These are phyloP conservation scores for Zaprionus kolodkinae DNA, from an alignment of 1,140 invertebrate species.

Conservation along the genomic window DNA sequence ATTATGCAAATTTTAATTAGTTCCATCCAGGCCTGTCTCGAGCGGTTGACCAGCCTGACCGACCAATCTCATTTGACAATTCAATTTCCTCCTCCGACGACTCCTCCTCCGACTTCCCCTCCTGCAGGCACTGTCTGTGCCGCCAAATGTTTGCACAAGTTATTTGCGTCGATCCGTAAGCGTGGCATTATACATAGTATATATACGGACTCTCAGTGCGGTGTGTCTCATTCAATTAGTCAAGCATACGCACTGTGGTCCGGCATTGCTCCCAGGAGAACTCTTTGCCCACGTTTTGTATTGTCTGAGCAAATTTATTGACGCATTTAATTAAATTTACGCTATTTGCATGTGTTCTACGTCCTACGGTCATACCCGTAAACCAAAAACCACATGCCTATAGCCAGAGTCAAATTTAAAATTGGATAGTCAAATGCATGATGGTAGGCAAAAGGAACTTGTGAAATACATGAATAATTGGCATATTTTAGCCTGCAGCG, in stretches of 20 bases:
- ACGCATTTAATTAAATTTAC: conserved; percentile 71
- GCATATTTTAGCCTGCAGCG: neutral
- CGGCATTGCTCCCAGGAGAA: conserved; percentile 37
- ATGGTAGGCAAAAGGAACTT: neutral
- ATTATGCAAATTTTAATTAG: conserved; percentile 77
- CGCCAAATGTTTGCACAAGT: conserved; percentile 35
- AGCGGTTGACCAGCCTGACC: conserved; percentile 11
- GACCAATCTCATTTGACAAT: conserved; percentile 52
- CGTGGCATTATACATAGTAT: conserved; percentile 52
- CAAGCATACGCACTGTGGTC: conserved; percentile 47
- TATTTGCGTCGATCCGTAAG: conserved; percentile 32
- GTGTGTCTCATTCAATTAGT: conserved; percentile 66
- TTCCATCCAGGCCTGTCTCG: conserved; percentile 12
- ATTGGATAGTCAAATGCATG: conserved; percentile 4
- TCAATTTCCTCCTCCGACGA: conserved; percentile 63
- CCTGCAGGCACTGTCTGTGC: neutral
- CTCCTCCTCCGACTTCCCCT: neutral
- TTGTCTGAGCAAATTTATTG: conserved; percentile 57
- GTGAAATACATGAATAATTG: conserved; percentile 9
- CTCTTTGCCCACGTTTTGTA: conserved; percentile 23
- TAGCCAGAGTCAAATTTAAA: neutral
- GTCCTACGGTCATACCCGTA: no score
- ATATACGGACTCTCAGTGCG: neutral
- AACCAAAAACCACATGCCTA: neutral
- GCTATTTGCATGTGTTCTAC: conserved; percentile 53